Evolutionary conservation across 2,113 vertebrate genomes (phyloP), one percentile per base, ranked within the genome.

Genomic region (Paedocypris sp.): DNA sequence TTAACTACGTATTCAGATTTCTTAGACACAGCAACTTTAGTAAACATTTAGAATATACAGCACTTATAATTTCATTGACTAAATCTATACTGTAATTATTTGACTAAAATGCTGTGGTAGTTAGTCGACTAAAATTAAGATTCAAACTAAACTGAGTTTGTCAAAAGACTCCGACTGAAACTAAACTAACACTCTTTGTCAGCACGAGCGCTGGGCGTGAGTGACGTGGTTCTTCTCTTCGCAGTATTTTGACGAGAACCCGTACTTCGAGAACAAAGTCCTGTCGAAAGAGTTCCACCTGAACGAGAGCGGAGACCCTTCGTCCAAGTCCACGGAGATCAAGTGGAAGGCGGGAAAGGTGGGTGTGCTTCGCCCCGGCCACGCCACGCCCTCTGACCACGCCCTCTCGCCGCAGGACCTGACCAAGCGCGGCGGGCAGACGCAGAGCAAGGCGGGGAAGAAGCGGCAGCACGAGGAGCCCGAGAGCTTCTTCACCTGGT

Each of bases 311-410:
- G 90, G 90, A 66, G 90, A 92, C 70, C 90, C 90, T 9, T 92
- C 90, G 62, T 91, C 90, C 81, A 92, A 92, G 74, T 92, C 90
- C 56, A 92, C 88, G 35, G 90, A 93, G 77, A 92, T 93, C 72
- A 93, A 92, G 86, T 92, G 90, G 90, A 93, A 92, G 80, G 83
- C 89, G 75, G 90, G 90, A 74, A 93, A 92, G 87, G 90, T 91
- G 5, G 20, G 56, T 62, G n/a, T n/a, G n/a, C n/a, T n/a, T n/a
- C n/a, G n/a, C n/a, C n/a, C n/a, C n/a, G n/a, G n/a, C n/a, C n/a
- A n/a, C n/a, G n/a, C n/a, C n/a, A n/a, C n/a, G n/a, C n/a, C n/a
- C n/a, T n/a, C n/a, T n/a, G n/a, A n/a, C n/a, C n/a, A n/a, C n/a
- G n/a, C n/a, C n/a, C n/a, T n/a, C n/a, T n/a, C n/a, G 26, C n/a